Evolutionary conservation across 2,113 vertebrate genomes (phyloP), one percentile per base, ranked within the genome.

Genomic region (Chamaetylas fuelleborni): DNA sequence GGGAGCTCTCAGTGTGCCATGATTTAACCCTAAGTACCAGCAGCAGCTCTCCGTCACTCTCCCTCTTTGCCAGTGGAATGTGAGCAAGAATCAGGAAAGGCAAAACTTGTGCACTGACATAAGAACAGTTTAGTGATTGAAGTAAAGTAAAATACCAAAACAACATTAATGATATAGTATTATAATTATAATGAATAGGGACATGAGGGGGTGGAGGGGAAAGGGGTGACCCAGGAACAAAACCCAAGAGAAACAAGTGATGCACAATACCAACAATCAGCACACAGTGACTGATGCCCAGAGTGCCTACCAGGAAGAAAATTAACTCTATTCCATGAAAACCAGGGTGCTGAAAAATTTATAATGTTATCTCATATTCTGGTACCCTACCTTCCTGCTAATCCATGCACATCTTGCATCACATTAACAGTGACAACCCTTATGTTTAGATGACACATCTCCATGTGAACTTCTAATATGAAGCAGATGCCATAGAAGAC

Each of bases 31-130:
- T 8, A 40, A n/a, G 16, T 29, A 29, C n/a, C 53, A 61, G n/a
- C 19, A 81, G 38, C 38, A 82, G n/a, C 9, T 33, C 22, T 62
- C 34, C 12, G 29, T 4, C 12, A 20, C 47, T 54, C 29, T 54
- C 12, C 54, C 25, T 12, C 18, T 42, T 48, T 19, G 17, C 8
- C 29, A 54, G 11, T 23, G 40, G 9, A 25, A 67, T 15, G n/a
- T 6, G 20, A 66, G 20, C 0, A 0, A 54, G 20, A 76, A 76
- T 40, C 7, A 22, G 25, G 29, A 53, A 54, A 40, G 4, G 28
- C 29, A 38, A 53, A 81, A 47, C 6, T 20, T 3, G 0, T 14
- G 11, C 10, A 33, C 14, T 45, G 51, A 47, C 19, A 7, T 34
- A 34, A 53, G 11, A 61, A 34, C 14, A 69, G 33, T 54, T 54